phyloP scores from a whole-genome alignment of 2,113 vertebrate genomes.

The Athene cunicularia region DNA sequence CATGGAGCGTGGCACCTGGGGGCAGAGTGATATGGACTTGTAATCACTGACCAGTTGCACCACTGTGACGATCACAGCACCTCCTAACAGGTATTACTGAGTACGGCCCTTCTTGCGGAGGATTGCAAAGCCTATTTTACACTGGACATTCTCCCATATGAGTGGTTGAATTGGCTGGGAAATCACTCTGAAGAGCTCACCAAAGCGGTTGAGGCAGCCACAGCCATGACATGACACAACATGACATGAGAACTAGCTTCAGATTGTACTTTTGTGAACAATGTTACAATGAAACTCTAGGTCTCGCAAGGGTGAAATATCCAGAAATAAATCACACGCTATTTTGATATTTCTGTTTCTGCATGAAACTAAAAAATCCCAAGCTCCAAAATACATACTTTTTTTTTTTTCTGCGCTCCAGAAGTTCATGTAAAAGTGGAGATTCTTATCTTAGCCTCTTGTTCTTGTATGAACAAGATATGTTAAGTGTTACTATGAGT shows the following conservation, averaged over 20 bases:
- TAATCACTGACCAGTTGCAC: neutral
- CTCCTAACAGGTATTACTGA: neutral
- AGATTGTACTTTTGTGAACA: neutral
- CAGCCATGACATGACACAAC: neutral
- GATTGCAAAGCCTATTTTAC: neutral
- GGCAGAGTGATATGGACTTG: neutral
- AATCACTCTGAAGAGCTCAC: neutral
- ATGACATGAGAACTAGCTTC: neutral
- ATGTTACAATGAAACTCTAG: neutral
- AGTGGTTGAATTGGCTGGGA: neutral
- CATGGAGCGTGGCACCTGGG: neutral
- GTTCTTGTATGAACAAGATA: neutral
- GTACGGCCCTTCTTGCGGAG: neutral
- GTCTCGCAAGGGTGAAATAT: neutral
- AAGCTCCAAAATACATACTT: accelerated
- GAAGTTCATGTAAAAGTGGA: neutral
- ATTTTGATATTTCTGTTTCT: neutral
- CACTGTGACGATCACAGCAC: neutral
- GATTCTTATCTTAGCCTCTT: neutral
- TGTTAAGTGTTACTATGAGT: accelerated
- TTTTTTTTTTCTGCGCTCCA: neutral
- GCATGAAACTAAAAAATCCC: neutral
- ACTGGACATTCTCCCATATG: neutral
- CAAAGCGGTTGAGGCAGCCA: neutral
- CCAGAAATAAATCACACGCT: neutral